Evolutionary conservation across 2,888 invertebrate genomes (phyloP), one percentile per base, ranked within the genome.

Genomic region (Acrobasis repandana): DNA sequence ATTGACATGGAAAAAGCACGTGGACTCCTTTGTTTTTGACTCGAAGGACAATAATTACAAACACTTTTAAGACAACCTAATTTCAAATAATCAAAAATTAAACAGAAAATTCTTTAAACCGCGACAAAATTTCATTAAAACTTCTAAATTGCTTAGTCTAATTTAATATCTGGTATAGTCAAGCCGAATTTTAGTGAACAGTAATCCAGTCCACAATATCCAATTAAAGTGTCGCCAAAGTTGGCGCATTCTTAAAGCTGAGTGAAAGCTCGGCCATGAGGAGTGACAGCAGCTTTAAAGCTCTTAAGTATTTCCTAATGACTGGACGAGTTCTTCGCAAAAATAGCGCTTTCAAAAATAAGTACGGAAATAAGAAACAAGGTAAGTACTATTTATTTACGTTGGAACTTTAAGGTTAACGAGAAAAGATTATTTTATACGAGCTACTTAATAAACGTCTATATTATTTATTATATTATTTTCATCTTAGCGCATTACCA

Each of bases 281-380:
- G 62, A 61, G 62, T 63, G 72, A 72, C 75, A 70, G 67, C 58
- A 63, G 63, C 69, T 65, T 68, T 62, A 66, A 48, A 71, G 65
- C 71, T 68, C 74, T 74, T 69, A 70, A 66, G 66, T 47, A 65
- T 58, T 60, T 50, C 67, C 67, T 70, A 71, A 63, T 61, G 61
- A 66, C 58, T 14, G 36, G 63, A 58, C 63, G 62, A 18, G 50
- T 46, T 58, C 61, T 58, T 28, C 56, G 52, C 52, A 38, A 60
- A 60, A 65, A 64, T 14, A 62, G 50, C 43, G 48, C 58, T 9
- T 9, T 16, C 10, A 11, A 5, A 3, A 20, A 20, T 3, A 3
- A 20, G 20, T 3, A 28, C 6, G 8, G 2, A 28, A 28, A 28
- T 28, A 28, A 28, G 28, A 28, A 28, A 28, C 28, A 28, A 2